These are phyloP conservation scores for Jaculus jaculus DNA, from an alignment of 2,113 vertebrate genomes.

Conservation along the genomic window DNA sequence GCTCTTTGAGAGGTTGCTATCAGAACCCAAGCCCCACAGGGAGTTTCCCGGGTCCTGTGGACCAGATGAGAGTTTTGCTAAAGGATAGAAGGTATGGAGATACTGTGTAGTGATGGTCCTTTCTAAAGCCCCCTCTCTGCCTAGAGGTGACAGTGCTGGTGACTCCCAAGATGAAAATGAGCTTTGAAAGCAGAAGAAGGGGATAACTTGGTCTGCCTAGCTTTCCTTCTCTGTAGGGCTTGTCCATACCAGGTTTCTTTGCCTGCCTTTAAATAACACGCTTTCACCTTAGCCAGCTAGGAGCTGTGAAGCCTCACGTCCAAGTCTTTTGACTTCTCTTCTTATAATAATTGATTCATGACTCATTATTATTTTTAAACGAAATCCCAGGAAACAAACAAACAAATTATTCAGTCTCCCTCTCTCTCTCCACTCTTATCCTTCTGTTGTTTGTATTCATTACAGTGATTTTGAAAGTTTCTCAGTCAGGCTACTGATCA, in stretches of 20 bases:
- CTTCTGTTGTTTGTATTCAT: not conserved
- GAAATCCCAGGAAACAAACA: constrained; percentile 62
- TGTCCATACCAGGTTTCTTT: constrained; percentile 55
- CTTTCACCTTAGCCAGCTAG: constrained; percentile 78
- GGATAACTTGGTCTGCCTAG: constrained; percentile 63
- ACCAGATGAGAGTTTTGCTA: not conserved
- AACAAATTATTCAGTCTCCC: not conserved
- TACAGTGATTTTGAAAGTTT: constrained; percentile 13
- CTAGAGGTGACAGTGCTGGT: not conserved
- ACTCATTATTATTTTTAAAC: constrained; percentile 66
- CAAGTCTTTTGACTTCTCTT: constrained; percentile 66
- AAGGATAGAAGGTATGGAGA: not conserved
- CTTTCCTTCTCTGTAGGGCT: constrained; percentile 58
- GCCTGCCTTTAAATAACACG: constrained; percentile 77
- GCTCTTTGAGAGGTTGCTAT: not conserved
- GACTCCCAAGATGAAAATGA: constrained; percentile 48
- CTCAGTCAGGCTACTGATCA: not conserved
- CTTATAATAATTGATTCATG: constrained; percentile 59
- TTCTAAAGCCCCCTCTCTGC: not conserved
- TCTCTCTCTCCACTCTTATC: not conserved
- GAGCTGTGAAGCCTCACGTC: constrained; percentile 73
- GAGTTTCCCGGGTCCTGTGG: not conserved
- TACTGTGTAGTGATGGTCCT: too few relatives aligned
- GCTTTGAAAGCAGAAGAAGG: constrained; percentile 68
- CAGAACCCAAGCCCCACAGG: not conserved